phyloP scores from a whole-genome alignment of 2,888 invertebrate genomes.

The Megastigmus dorsalis region DNA sequence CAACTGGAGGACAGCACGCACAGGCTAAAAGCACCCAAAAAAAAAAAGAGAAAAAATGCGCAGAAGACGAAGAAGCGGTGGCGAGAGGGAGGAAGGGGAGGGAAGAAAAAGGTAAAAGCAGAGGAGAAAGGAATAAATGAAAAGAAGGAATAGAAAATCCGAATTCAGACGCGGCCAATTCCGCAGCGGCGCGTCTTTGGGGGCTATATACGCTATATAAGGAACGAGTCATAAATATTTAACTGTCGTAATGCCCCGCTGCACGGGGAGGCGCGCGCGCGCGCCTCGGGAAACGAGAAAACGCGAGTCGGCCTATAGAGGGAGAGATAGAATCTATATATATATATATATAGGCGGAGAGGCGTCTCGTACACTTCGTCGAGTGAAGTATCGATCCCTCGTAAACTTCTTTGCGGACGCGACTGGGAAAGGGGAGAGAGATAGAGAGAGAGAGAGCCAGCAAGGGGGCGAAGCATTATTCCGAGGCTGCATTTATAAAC shows the following conservation, averaged over 20 bases:
- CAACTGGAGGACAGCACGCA: too few relatives aligned
- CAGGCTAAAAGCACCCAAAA: too few relatives aligned
- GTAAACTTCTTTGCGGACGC: constrained; percentile 47
- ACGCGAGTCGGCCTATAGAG: background rate
- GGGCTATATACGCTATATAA: too few relatives aligned
- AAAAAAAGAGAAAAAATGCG: too few relatives aligned
- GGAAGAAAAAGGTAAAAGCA: too few relatives aligned
- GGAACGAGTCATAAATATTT: constrained; percentile 46
- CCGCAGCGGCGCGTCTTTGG: background rate
- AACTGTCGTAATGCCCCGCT: constrained; percentile 30
- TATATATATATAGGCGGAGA: background rate
- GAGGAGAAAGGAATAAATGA: background rate
- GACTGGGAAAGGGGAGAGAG: background rate
- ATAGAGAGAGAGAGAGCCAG: too few relatives aligned
- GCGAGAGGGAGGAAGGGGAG: too few relatives aligned
- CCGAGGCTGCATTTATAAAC: constrained; percentile 48
- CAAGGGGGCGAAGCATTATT: constrained; percentile 25
- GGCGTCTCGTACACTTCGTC: constrained; percentile 3
- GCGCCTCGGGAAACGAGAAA: constrained; percentile 34
- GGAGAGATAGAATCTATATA: constrained; percentile 2
- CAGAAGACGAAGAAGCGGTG: too few relatives aligned
- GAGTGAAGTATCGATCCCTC: constrained; percentile 46
- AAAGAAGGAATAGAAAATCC: constrained; percentile 1
- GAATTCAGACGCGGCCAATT: constrained; percentile 20
- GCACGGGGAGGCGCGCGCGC: too few relatives aligned